Evolutionary conservation across 1,140 invertebrate genomes (phyloP).

Genomic region (Brachionus sp.): DNA sequence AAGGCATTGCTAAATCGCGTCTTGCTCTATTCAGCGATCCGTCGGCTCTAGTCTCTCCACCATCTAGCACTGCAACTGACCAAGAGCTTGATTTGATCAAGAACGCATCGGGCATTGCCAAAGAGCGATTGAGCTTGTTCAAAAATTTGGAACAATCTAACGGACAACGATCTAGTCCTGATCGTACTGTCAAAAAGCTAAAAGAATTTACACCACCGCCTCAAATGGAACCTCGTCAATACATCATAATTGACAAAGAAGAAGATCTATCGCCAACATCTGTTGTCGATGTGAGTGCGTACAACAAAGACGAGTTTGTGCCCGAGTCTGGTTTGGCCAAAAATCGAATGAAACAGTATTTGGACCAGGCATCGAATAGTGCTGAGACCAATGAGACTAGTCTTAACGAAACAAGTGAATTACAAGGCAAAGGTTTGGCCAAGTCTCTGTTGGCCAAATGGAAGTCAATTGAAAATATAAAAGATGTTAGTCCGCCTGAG

Average conservation of each 20-base stretch:
- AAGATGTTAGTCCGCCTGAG: background rate
- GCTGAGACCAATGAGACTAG: background rate
- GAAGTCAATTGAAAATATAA: constrained; percentile 39
- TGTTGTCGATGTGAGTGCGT: background rate
- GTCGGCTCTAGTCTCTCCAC: background rate
- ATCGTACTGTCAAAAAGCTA: background rate
- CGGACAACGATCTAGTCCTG: background rate
- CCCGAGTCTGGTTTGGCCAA: constrained; percentile 33
- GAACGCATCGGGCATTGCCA: constrained; percentile 33
- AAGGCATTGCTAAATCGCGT: constrained; percentile 41
- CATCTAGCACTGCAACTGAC: background rate
- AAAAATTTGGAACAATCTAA: constrained; percentile 43
- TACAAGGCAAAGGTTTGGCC: constrained; percentile 31
- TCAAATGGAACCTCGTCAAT: constrained; percentile 19
- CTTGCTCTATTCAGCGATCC: constrained; percentile 38
- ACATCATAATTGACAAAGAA: background rate
- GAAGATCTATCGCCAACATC: background rate
- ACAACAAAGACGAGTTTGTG: constrained; percentile 33
- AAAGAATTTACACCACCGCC: constrained; percentile 44
- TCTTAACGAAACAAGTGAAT: background rate
- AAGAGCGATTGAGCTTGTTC: constrained; percentile 37
- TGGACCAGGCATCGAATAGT: background rate
- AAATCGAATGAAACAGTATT: constrained; percentile 44
- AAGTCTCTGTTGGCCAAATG: constrained; percentile 38
- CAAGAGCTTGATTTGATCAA: constrained; percentile 26